These are phyloP conservation scores for Napeogenes sylphis DNA, from an alignment of 2,888 invertebrate genomes.

Conservation along the genomic window DNA sequence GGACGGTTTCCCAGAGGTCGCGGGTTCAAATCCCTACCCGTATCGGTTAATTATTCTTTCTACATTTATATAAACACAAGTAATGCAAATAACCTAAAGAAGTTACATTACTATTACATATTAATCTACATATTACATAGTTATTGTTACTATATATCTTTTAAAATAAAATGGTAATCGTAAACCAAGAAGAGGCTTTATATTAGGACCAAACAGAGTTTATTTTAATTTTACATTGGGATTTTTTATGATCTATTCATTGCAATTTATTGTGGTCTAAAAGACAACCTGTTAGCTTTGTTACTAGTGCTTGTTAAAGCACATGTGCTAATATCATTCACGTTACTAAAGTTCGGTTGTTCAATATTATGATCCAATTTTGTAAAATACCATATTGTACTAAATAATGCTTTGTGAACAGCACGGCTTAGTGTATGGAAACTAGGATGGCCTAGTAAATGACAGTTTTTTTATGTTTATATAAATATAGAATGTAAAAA, in stretches of 20 bases:
- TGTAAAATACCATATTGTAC: neutral
- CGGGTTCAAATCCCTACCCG: too few relatives aligned
- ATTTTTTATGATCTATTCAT: neutral
- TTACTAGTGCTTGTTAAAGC: neutral
- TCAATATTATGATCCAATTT: neutral
- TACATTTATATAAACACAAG: too few relatives aligned
- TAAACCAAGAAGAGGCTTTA: constrained; percentile 4
- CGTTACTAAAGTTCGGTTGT: neutral
- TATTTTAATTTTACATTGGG: neutral
- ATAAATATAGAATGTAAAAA: too few relatives aligned
- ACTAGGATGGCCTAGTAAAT: too few relatives aligned
- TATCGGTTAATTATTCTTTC: too few relatives aligned
- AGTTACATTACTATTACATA: too few relatives aligned
- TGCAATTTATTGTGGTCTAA: constrained; percentile 9
- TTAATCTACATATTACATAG: too few relatives aligned
- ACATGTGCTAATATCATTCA: neutral
- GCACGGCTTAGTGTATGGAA: too few relatives aligned
- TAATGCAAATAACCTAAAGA: too few relatives aligned
- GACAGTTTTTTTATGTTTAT: too few relatives aligned
- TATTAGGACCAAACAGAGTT: constrained; percentile 1
- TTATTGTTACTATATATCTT: too few relatives aligned
- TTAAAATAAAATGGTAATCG: neutral
- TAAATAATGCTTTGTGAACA: neutral
- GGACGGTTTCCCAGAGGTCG: too few relatives aligned
- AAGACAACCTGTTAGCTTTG: constrained; percentile 15